phyloP scores from a whole-genome alignment of 2,113 vertebrate species.

The Cynopterus brachyotis region DNA sequence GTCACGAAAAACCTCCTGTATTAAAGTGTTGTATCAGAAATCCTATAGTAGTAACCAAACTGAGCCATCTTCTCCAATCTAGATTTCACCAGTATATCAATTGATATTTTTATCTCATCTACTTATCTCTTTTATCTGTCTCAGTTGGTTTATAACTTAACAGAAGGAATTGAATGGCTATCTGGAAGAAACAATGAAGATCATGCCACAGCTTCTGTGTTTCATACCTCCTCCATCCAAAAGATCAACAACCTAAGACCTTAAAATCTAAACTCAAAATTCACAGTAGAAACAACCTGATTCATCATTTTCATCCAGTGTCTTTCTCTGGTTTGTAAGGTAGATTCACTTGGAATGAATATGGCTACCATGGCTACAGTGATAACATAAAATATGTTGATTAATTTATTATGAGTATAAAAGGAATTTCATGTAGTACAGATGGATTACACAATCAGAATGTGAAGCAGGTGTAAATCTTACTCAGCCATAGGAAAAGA shows the following conservation, averaged over 20 bases:
- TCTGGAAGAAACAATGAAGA: background rate
- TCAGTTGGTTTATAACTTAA: background rate
- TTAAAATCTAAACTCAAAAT: background rate
- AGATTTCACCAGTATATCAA: background rate
- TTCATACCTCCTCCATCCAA: background rate
- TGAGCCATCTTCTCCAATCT: background rate
- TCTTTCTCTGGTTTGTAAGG: background rate
- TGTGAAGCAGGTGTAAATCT: no score
- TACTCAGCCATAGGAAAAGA: no score
- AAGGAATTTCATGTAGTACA: background rate
- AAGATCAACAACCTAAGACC: background rate
- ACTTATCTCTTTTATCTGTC: background rate
- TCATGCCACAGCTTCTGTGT: background rate
- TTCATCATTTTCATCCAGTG: background rate
- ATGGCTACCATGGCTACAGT: background rate
- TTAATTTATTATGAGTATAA: background rate
- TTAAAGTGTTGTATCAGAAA: background rate
- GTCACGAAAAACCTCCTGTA: background rate
- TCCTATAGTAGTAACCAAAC: background rate
- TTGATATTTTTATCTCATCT: background rate
- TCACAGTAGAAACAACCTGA: background rate
- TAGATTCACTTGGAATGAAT: background rate
- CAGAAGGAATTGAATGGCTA: background rate
- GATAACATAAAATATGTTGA: background rate
- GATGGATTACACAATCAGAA: background rate